A percentile compares a stretch with the other conserved stretches of the same genome.
phyloP scores from a whole-genome alignment of 2,888 invertebrate species.

The Phyto melanocephala region DNA sequence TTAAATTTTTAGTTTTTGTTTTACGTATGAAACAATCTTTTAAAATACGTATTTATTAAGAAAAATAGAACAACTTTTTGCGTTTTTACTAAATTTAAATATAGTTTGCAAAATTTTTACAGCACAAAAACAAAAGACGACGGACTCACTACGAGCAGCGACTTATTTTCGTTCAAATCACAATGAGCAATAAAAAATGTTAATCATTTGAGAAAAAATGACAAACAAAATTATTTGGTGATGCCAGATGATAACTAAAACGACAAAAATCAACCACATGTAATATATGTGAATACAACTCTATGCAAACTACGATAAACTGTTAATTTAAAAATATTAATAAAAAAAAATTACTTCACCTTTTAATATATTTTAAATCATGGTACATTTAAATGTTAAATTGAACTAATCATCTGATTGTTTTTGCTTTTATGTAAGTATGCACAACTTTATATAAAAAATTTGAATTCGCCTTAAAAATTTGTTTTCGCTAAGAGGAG shows the following conservation, averaged over 20 bases:
- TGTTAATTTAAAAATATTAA: no score
- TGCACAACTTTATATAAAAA: no score
- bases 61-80: slow-evolving; percentile 11
- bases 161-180: slow-evolving; percentile 47
- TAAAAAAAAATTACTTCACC: no score
- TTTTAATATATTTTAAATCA: no score
- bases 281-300: not conserved
- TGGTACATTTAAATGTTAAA: no score
- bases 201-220: slow-evolving; percentile 20
- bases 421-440: no score
- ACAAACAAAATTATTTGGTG: slow-evolving; percentile 2
- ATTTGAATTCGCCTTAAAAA: no score
- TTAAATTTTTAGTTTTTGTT: not conserved
- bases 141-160: slow-evolving; percentile 25
- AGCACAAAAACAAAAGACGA: slow-evolving; percentile 27
- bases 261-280: not conserved
- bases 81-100: slow-evolving; percentile 32
- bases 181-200: slow-evolving; percentile 41
- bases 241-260: not conserved
- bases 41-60: slow-evolving; percentile 34
- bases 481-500: no score
- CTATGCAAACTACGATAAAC: no score
- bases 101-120: slow-evolving; percentile 19
- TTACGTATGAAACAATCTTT: not conserved
- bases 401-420: no score